phyloP scores from a whole-genome alignment of 2,888 invertebrate genomes.

The Augochlorella aurata region DNA sequence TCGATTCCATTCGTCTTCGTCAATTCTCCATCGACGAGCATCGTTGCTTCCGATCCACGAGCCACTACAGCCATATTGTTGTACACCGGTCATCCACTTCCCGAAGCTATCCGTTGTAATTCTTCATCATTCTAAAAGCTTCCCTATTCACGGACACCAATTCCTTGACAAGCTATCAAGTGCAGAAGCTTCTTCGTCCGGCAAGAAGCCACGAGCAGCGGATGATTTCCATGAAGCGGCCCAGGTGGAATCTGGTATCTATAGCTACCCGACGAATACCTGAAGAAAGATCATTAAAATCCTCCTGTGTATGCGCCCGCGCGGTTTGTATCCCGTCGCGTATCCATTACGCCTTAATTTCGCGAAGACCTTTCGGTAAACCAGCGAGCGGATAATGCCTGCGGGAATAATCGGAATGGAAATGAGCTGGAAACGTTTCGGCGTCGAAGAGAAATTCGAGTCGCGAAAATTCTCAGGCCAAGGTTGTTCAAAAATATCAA shows the following conservation, averaged over 20 bases:
- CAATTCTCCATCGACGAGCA: background rate
- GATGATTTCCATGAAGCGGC: constrained; percentile 56
- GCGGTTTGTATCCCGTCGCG: constrained; percentile 67
- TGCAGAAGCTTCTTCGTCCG: constrained; percentile 27
- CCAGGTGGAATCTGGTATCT: constrained; percentile 69
- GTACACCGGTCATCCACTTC: background rate
- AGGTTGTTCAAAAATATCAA: too few species aligned
- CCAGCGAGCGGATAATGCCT: constrained; percentile 45
- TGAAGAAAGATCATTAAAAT: constrained; percentile 70
- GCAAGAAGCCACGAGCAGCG: constrained; percentile 44
- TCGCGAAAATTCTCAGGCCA: background rate
- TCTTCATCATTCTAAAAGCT: background rate
- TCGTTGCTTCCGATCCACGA: background rate
- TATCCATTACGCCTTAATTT: constrained; percentile 67
- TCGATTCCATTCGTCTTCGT: background rate
- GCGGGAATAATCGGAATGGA: constrained; percentile 61
- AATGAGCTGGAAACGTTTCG: constrained; percentile 33
- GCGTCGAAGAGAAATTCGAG: background rate
- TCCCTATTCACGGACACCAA: background rate
- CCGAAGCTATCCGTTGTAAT: background rate
- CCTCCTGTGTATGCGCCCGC: constrained; percentile 58
- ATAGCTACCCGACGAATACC: constrained; percentile 65
- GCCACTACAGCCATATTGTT: background rate
- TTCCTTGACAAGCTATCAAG: constrained; percentile 41
- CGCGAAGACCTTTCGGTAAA: constrained; percentile 59